Evolutionary conservation across 2,797 vertebrate species (phyloP), one percentile per base, ranked within the genome.

Genomic region (Cyprinodon diabolis): DNA sequence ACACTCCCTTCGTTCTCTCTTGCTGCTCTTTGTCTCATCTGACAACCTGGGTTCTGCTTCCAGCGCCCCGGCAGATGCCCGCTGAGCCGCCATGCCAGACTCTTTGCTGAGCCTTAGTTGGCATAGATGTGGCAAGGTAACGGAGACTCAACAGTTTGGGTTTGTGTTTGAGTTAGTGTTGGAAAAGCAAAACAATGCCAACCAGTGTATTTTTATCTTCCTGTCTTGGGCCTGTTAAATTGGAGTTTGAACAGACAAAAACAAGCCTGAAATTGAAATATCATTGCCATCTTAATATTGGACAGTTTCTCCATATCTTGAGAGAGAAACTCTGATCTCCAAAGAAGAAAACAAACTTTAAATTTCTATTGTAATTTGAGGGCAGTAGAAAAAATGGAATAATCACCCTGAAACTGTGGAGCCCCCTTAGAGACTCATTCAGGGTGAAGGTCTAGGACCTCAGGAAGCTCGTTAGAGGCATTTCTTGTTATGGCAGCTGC

Each of bases 1-100:
- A 63, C 37, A 63, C 37, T n/a, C 21, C 10, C 52, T 30, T 55
- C 21, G 2, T 66, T 35, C 70, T 73, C 72, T 77, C 56, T 51
- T n/a, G 0, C 69, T 67, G 49, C 54, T 86, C 73, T 86, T 52
- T 83, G 81, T 90, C 87, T 85, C 37, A 0, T 71, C 68, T 88
- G 84, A 87, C 85, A 81, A 65, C 72, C 79, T 85, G 76, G 69
- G 70, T 80, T 79, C 49, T 75, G 43, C 56, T 23, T 67, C 54
- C 65, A 57, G 25, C 56, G 71, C 30, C 75, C 77, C 78, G 47
- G 58, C 71, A 68, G 76, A 78, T 72, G 72, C 70, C 73, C 40
- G 4, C 60, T 21, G 60, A 63, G 60, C 17, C 4, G 19, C 60
- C 60, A 49, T 72, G 65, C 43, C 69, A 66, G 66, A 11, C 78